phyloP scores from a whole-genome alignment of 2,888 invertebrate species.

The Gonocerus acuteangulatus region DNA sequence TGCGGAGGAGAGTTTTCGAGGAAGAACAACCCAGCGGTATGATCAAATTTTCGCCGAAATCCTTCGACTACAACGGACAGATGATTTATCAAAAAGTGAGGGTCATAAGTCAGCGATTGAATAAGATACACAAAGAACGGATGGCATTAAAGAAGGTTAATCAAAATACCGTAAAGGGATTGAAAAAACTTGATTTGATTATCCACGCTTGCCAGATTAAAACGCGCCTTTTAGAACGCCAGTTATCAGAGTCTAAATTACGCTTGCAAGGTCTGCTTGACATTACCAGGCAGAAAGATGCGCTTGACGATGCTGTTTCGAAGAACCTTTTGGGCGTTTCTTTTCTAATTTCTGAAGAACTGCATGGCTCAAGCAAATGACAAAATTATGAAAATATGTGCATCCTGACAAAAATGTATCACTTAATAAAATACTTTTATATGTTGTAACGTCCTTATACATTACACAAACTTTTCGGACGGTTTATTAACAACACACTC shows the following conservation, averaged over 20 bases:
- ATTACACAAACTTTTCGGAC: too few species aligned
- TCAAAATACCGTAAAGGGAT: not conserved
- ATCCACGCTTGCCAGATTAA: not conserved
- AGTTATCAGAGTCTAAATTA: not conserved
- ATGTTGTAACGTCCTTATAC: too few species aligned
- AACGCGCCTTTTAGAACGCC: not conserved
- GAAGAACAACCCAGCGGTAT: too few species aligned
- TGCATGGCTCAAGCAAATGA: too few species aligned
- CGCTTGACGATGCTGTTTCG: not conserved
- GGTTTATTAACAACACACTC: too few species aligned
- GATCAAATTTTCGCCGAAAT: too few species aligned
- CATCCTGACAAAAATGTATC: too few species aligned
- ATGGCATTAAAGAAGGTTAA: not conserved
- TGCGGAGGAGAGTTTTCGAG: too few species aligned
- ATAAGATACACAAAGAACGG: not conserved
- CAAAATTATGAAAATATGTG: too few species aligned
- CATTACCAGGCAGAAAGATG: not conserved
- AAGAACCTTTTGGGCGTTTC: not conserved
- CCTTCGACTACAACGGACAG: not conserved
- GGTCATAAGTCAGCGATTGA: not conserved
- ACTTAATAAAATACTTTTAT: too few species aligned
- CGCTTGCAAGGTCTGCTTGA: not conserved
- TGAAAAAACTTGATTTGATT: not conserved
- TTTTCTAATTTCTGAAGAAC: too few species aligned
- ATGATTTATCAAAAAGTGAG: constrained; percentile 1